Conservation (phyloP, 2,797 vertebrate genomes). For the Varecia variegata region DNA sequence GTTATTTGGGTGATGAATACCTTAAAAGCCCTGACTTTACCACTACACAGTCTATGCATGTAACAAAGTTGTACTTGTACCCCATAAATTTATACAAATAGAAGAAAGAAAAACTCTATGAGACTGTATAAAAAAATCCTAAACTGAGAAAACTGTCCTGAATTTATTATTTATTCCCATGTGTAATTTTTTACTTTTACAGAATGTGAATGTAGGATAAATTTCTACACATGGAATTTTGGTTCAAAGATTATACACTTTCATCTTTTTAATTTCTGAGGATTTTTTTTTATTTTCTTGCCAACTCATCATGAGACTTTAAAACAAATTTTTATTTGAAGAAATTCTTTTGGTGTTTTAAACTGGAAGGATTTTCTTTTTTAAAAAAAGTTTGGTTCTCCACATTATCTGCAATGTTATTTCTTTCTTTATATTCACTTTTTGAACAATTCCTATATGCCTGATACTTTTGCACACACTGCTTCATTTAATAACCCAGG, state of each 20-base stretch:
- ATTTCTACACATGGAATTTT: background rate
- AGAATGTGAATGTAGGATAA: background rate
- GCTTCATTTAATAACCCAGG: background rate
- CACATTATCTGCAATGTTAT: background rate
- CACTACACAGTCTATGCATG: background rate
- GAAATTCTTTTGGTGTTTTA: constrained; percentile 5
- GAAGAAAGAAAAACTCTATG: background rate
- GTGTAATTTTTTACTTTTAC: background rate
- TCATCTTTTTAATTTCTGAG: background rate
- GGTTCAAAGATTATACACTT: background rate
- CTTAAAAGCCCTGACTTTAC: background rate
- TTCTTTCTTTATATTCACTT: background rate
- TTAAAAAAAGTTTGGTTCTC: background rate
- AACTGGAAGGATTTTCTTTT: background rate
- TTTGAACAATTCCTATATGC: background rate
- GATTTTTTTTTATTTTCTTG: constrained; percentile 11
- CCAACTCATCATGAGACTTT: background rate
- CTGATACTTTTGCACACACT: background rate
- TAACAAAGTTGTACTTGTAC: background rate
- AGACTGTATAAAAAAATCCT: background rate
- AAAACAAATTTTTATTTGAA: background rate
- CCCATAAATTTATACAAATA: background rate
- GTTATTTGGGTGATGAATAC: background rate
- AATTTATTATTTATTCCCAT: background rate
- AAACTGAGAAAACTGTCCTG: constrained; percentile 12